Conservation (phyloP, 2,888 invertebrate species). For the Sepioteuthis lessoniana region DNA sequence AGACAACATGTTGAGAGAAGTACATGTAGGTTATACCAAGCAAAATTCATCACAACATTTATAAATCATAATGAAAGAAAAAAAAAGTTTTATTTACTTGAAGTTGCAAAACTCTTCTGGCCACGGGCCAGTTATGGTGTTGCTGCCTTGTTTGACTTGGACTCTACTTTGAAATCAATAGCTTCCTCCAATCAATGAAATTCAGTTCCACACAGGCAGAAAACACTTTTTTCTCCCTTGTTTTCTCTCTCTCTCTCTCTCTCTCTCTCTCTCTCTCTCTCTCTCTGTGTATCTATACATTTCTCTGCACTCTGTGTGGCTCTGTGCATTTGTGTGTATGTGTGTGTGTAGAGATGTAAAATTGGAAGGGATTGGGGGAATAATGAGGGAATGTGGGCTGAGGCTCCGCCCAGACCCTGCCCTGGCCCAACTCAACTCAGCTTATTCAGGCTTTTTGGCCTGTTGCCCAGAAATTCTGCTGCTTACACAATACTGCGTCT, state of each 20-base stretch:
- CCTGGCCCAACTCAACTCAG: background rate
- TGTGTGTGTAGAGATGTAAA: background rate
- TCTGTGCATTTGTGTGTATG: background rate
- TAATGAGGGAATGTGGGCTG: background rate
- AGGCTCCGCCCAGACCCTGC: background rate
- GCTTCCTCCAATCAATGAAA: slow-evolving; percentile 17
- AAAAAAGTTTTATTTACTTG: slow-evolving; percentile 15
- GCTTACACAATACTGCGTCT: background rate
- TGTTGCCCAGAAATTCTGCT: background rate
- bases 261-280: background rate
- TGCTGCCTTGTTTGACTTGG: slow-evolving; percentile 6
- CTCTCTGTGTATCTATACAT: too few species aligned
- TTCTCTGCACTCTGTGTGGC: background rate
- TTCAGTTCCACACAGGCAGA: background rate
- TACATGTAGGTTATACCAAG: background rate
- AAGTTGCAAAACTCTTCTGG: slow-evolving; percentile 19
- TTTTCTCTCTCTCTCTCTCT: too few species aligned
- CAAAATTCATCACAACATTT: background rate
- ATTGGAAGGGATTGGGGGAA: too few species aligned
- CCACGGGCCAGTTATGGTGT: background rate
- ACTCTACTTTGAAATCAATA: slow-evolving; percentile 8
- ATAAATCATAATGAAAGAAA: background rate
- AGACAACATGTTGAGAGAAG: background rate
- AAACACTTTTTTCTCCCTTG: background rate
- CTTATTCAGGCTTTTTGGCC: slow-evolving; percentile 33